Evolutionary conservation across 2,888 invertebrate genomes (phyloP), one percentile per base, ranked within the genome.

Genomic region (Acronicta psi): DNA sequence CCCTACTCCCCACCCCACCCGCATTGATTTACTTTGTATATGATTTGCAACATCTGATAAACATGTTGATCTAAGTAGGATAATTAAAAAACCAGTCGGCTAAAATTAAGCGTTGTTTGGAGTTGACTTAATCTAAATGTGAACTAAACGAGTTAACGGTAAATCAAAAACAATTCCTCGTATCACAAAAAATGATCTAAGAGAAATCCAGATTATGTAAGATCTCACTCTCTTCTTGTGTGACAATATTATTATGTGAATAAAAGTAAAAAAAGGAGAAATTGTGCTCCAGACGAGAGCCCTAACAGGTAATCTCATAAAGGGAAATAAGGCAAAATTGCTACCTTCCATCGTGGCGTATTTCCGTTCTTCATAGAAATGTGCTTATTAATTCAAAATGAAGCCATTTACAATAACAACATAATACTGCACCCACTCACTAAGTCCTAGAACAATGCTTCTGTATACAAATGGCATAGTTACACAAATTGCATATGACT

Each of bases 401-500:
- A 14, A 44, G n/a, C 31, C 18, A 61, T 43, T 43, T 16, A 41
- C 11, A 41, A 43, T 37, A 20, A 51, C 53, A 20, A 29, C 29
- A 44, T 23, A 16, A 18, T 31, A 42, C 9, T 18, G 16, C 16
- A 37, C n/a, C n/a, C n/a, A n/a, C n/a, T 64, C 45, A 25, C 40
- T 16, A 16, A 60, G 17, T 46, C 34, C 20, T 18, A 52, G 31
- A 31, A 58, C 41, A 49, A 56, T 44, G 36, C 11, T 14, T 42
- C 10, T 34, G 45, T 37, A 51, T 49, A 36, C 41, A 52, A 65
- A 60, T 36, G 18, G 37, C 16, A 51, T 18, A 36, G 69, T 60
- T 53, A 65, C 18, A 34, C 34, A 69, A 66, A 71, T 69, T 58
- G 46, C 56, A 52, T 40, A 29, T 46, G 29, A 45, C 20, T 46